These are phyloP conservation scores for Drosophila bocqueti DNA, from an alignment of 1,140 invertebrate genomes.

Conservation along the genomic window DNA sequence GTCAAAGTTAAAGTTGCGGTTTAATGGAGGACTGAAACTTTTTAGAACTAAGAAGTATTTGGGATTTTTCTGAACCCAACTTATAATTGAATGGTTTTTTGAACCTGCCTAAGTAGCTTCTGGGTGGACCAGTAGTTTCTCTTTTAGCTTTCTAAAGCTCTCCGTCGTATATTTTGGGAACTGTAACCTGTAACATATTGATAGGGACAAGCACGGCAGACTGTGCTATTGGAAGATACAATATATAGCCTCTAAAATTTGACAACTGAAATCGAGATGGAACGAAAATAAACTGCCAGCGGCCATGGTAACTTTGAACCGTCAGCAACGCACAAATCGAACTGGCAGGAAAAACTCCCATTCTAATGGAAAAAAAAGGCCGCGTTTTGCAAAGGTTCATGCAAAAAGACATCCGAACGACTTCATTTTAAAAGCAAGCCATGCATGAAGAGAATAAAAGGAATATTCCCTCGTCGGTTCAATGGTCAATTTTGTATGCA, in stretches of 20 bases:
- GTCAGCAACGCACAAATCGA: constrained; percentile 11
- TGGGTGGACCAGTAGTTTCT: no score
- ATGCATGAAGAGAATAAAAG: constrained; percentile 51
- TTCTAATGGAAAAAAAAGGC: constrained; percentile 31
- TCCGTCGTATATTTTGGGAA: neutral
- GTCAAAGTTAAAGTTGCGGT: constrained; percentile 14
- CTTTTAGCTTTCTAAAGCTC: neutral
- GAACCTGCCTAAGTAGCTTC: no score
- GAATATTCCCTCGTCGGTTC: constrained; percentile 60
- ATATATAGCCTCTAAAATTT: constrained; percentile 3
- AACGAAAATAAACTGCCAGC: constrained; percentile 23
- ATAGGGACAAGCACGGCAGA: neutral
- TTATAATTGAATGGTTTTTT: neutral
- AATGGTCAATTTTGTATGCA: constrained; percentile 74
- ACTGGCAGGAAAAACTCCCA: constrained; percentile 34
- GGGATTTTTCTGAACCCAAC: no score
- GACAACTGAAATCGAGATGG: constrained; percentile 6
- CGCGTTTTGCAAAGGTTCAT: constrained; percentile 37
- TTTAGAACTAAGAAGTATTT: neutral
- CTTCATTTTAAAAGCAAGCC: constrained; percentile 50
- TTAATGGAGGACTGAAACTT: neutral
- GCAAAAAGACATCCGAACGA: constrained; percentile 36
- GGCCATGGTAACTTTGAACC: constrained; percentile 35
- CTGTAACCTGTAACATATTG: neutral
- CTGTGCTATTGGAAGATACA: neutral